Percentiles rank a stretch among this genome's conserved stretches.
Conservation (phyloP, 2,888 invertebrate genomes). For the Theretra japonica region DNA sequence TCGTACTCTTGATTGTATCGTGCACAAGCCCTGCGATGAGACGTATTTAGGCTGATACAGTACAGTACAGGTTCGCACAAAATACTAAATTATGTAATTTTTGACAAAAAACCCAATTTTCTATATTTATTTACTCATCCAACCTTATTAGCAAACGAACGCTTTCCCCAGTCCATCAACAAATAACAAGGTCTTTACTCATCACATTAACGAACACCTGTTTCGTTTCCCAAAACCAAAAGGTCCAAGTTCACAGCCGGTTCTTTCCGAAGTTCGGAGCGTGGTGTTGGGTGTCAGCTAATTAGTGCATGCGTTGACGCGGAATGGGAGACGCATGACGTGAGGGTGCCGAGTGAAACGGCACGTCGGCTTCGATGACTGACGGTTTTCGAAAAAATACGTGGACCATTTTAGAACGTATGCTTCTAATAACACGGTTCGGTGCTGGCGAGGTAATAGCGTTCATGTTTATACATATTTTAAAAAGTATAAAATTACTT, state of each 20-base stretch:
- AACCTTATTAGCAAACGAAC: neutral
- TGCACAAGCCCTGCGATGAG: too few relatives aligned
- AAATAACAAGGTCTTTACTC: conserved; percentile 59
- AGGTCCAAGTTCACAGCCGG: conserved; percentile 24
- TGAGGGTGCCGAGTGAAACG: conserved; percentile 67
- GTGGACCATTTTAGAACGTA: conserved; percentile 9
- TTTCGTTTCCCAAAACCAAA: conserved; percentile 51
- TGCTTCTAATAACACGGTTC: conserved; percentile 48
- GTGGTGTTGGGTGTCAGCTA: conserved; percentile 73
- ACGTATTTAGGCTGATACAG: too few relatives aligned
- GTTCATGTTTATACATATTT: neutral
- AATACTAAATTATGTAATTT: too few relatives aligned
- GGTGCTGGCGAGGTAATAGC: neutral
- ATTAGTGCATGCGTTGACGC: conserved; percentile 80
- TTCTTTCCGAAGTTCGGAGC: conserved; percentile 55
- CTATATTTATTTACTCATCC: neutral
- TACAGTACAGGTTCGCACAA: too few relatives aligned
- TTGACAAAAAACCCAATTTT: too few relatives aligned
- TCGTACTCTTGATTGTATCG: too few relatives aligned
- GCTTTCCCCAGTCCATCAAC: conserved; percentile 35
- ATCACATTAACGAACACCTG: conserved; percentile 56
- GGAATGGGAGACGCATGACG: conserved; percentile 70
- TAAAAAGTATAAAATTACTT: too few relatives aligned
- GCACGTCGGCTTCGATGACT: conserved; percentile 38
- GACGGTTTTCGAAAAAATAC: conserved; percentile 27